phyloP scores from a whole-genome alignment of 2,113 vertebrate genomes.

The Neogale vison region DNA sequence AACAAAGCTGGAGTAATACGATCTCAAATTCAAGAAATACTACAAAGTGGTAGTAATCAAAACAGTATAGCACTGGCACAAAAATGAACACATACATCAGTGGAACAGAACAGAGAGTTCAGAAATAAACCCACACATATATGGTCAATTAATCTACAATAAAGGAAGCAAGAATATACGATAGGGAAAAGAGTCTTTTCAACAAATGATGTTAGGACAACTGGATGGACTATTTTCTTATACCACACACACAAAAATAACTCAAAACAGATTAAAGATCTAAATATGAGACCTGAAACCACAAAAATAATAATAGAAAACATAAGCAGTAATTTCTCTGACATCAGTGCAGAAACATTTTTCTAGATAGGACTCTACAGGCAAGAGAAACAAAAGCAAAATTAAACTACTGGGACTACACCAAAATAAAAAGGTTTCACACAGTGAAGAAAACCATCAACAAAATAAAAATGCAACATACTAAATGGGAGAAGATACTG shows the following conservation, averaged over 20 bases:
- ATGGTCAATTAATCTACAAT: neutral
- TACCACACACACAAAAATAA: neutral
- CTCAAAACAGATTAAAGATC: neutral
- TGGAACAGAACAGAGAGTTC: neutral
- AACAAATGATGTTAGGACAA: neutral
- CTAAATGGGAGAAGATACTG: neutral
- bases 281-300: neutral
- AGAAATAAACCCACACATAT: neutral
- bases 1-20: neutral
- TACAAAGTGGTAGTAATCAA: neutral
- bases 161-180: neutral
- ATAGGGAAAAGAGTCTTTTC: neutral
- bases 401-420: neutral
- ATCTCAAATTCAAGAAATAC: neutral
- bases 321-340: neutral
- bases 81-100: neutral
- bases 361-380: neutral
- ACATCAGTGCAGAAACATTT: neutral
- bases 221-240: neutral
- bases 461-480: neutral
- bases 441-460: neutral
- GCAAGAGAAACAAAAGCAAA: neutral
- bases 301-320: neutral
- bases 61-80: neutral
- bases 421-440: neutral